phyloP scores from a whole-genome alignment of 2,797 vertebrate species.

The Macropus fuliginosus region DNA sequence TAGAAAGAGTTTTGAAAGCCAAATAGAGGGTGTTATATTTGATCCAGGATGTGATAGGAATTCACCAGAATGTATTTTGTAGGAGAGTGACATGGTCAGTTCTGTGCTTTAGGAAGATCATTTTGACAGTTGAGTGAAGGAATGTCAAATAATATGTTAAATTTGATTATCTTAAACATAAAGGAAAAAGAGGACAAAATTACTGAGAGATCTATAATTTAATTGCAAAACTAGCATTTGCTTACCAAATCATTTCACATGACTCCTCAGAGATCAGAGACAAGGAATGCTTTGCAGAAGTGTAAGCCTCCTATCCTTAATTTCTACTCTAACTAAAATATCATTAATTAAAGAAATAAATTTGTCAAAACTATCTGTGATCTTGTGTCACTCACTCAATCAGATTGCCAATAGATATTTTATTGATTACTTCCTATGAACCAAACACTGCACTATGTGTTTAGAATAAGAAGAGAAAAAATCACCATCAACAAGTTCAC shows the following conservation, averaged over 20 bases:
- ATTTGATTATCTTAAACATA: neutral
- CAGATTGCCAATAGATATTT: neutral
- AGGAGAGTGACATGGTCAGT: no score
- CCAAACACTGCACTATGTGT: neutral
- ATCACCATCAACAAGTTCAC: neutral
- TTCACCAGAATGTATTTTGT: no score
- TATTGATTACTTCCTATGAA: neutral
- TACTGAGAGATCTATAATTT: neutral
- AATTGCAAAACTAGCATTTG: neutral
- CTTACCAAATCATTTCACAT: neutral
- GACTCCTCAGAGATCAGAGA: neutral
- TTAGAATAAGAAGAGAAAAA: neutral
- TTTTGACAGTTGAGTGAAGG: neutral
- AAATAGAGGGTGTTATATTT: neutral
- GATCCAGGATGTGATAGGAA: no score
- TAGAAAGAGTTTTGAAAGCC: neutral
- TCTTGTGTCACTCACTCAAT: neutral
- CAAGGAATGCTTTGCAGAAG: neutral
- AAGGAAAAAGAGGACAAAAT: neutral
- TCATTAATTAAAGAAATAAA: neutral
- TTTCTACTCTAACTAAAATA: neutral
- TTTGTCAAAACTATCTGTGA: neutral
- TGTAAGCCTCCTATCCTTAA: neutral
- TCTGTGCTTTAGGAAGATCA: neutral
- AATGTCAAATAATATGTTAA: neutral